Percentiles rank a stretch among this genome's conserved stretches.
Evolutionary conservation across 2,797 vertebrate genomes (phyloP).

Genomic region (Ptychobarbus kaznakovi): DNA sequence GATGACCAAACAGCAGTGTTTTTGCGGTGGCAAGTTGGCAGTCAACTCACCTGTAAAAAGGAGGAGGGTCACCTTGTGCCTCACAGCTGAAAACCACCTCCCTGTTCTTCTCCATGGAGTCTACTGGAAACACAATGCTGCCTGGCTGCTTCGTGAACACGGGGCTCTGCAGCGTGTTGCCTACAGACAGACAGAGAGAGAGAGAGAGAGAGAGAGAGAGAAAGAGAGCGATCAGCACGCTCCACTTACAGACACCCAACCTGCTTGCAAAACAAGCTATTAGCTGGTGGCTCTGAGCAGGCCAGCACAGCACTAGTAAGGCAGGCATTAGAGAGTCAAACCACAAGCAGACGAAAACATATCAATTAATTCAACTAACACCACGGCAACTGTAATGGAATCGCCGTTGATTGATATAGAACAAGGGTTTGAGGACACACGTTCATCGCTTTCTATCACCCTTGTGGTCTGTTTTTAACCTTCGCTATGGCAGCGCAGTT

Average conservation of each 20-base stretch:
- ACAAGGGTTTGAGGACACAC: slow-evolving; percentile 61
- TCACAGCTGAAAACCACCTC: slow-evolving; percentile 94
- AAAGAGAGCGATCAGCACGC: slow-evolving; percentile 56
- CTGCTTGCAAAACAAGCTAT: slow-evolving; percentile 70
- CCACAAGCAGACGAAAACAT: slow-evolving; percentile 72
- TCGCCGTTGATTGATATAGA: slow-evolving; percentile 68
- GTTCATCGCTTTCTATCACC: slow-evolving; percentile 65
- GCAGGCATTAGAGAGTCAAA: slow-evolving; percentile 67
- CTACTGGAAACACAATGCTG: slow-evolving; percentile 90
- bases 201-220: slow-evolving; percentile 47
- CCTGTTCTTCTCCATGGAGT: slow-evolving; percentile 88
- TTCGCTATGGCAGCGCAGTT: slow-evolving; percentile 56
- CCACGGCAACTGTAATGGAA: slow-evolving; percentile 65
- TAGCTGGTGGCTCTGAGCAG: slow-evolving; percentile 64
- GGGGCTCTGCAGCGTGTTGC: slow-evolving; percentile 83
- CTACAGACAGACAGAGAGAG: slow-evolving; percentile 69
- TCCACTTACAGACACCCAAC: slow-evolving; percentile 53
- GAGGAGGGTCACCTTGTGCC: slow-evolving; percentile 88
- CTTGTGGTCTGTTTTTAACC: slow-evolving; percentile 61
- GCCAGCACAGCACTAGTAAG: slow-evolving; percentile 55
- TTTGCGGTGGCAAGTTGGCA: slow-evolving; percentile 12
- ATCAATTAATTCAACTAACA: slow-evolving; percentile 72
- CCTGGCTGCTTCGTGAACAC: slow-evolving; percentile 92
- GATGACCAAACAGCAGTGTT: slow-evolving; percentile 13
- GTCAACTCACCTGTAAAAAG: slow-evolving; percentile 83